Base-by-base conservation (phyloP, 2,888 invertebrate species). In the Hoplodrina blanda region DNA sequence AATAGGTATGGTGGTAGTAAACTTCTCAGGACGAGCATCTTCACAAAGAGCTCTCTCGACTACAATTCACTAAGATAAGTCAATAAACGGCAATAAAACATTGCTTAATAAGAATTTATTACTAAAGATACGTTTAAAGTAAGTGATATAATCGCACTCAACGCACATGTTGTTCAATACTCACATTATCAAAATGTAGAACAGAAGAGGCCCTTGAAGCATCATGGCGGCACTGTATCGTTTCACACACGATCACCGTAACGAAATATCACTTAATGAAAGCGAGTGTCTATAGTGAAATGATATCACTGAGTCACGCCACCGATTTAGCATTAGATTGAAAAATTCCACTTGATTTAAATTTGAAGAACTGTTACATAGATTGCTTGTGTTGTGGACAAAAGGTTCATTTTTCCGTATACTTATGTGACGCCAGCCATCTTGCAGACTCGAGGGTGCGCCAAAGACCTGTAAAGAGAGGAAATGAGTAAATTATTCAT, bases 141-240 rank as follows among this genome's bases (percentile, higher is more conserved):
- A 75, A 72, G 73, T 69, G 54, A 63, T 69, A 66, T 61, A 73
- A 62, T 67, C 53, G 56, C 57, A 50, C 44, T 69, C 30, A 44
- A 68, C 66, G 68, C 81, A 85, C 76, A 80, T 82, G 83, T 69
- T 73, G 53, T 76, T 77, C 62, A 78, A 84, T 93, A 95, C 95
- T 95, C 76, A 95, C 95, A 93, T 91, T 82, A 91, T 88, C 70
- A 90, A 89, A 81, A 91, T 85, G 88, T 89, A 91, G 83, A 92
- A 89, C 83, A 91, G 84, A 69, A 91, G 87, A 80, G 88, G 87
- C 86, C 89, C 88, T 88, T 89, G 90, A 80, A 89, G 84, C 80
- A 84, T 82, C 91, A 91, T 93, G 87, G 83, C 90, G 80, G 81
- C 86, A 85, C 88, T 87, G 54, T 71, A 84, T 85, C 64, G 80